These are phyloP conservation scores for Orientallactaga bullata DNA, from an alignment of 2,113 vertebrate genomes.

Conservation along the genomic window DNA sequence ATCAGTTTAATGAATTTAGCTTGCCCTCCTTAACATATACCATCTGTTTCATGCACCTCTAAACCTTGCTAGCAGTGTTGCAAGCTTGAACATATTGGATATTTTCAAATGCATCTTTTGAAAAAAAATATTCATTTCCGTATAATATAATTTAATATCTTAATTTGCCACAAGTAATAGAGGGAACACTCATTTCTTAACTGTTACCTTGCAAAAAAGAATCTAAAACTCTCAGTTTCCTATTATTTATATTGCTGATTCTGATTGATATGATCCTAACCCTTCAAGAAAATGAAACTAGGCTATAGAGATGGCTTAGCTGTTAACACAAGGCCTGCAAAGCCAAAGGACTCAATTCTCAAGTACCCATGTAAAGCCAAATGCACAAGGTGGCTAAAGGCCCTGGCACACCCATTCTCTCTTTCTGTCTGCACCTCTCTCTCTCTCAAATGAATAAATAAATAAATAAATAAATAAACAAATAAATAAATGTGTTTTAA, in stretches of 20 bases:
- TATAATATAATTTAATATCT: neutral
- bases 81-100: constrained; percentile 15
- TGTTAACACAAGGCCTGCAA: too few relatives aligned
- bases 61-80: neutral
- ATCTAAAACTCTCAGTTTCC: constrained; percentile 32
- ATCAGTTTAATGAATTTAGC: neutral
- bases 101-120: constrained; percentile 26
- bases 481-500: too few relatives aligned
- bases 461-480: too few relatives aligned
- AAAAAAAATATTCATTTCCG: constrained; percentile 37
- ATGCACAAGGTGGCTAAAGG: too few relatives aligned
- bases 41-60: neutral
- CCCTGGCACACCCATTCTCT: too few relatives aligned
- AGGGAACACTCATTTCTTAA: neutral
- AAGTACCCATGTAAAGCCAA: too few relatives aligned
- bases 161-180: constrained; percentile 16
- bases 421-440: too few relatives aligned
- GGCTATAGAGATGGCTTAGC: too few relatives aligned
- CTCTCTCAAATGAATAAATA: too few relatives aligned
- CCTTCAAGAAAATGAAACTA: constrained; percentile 53
- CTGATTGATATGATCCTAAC: neutral
- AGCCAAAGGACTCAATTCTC: too few relatives aligned
- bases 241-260: constrained; percentile 24
- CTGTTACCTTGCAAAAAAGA: neutral
- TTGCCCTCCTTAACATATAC: neutral